These are phyloP conservation scores for Drepanosiphum platanoidis DNA, from an alignment of 2,888 invertebrate genomes.

Conservation along the genomic window DNA sequence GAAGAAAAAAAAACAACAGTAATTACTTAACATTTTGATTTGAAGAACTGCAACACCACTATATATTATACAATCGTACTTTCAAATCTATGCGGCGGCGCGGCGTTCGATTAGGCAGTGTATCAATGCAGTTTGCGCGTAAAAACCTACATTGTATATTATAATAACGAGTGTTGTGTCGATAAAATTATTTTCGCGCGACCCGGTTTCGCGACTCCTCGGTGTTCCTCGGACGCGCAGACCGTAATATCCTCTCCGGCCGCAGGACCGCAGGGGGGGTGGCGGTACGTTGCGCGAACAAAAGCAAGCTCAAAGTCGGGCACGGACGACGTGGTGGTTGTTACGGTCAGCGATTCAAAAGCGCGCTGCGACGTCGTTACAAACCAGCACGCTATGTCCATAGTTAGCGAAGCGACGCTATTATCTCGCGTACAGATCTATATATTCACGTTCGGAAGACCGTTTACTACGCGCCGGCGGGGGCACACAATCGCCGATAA, in stretches of 20 bases:
- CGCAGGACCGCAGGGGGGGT: too few relatives aligned
- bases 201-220: not conserved
- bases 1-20: too few relatives aligned
- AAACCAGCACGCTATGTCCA: not conserved
- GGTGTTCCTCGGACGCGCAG: too few relatives aligned
- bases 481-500: slow-evolving; percentile 32
- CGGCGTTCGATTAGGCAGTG: not conserved
- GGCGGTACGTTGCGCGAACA: too few relatives aligned
- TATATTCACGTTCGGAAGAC: not conserved
- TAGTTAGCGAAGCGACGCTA: not conserved
- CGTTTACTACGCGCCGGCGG: not conserved
- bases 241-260: too few relatives aligned
- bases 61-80: slow-evolving; percentile 38
- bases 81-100: slow-evolving; percentile 41
- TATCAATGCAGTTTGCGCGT: too few relatives aligned
- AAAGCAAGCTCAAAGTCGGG: not conserved
- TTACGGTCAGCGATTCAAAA: not conserved
- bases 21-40: too few relatives aligned
- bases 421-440: not conserved
- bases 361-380: not conserved
- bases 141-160: too few relatives aligned
- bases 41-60: not conserved
- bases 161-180: not conserved
- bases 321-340: not conserved
- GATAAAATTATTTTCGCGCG: not conserved